Evolutionary conservation across 2,888 invertebrate genomes (phyloP).

Genomic region (Deilephila elpenor): DNA sequence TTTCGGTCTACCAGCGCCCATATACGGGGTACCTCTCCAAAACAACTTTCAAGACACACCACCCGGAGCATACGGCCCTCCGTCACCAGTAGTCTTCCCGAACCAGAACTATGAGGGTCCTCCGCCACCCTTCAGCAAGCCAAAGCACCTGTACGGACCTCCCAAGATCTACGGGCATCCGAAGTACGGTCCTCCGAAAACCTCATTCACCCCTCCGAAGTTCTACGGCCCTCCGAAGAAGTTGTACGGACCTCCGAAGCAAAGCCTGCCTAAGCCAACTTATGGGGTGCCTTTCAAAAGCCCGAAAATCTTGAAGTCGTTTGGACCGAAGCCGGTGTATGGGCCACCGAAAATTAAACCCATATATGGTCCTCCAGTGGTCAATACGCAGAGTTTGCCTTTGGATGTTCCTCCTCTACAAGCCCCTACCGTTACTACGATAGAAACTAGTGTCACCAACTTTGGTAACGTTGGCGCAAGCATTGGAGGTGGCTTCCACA

Average conservation of each 20-base stretch:
- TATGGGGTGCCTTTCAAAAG: slow-evolving; percentile 72
- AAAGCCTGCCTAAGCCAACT: slow-evolving; percentile 60
- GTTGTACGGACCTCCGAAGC: slow-evolving; percentile 63
- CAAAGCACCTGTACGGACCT: slow-evolving; percentile 74
- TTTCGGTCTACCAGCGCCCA: slow-evolving; percentile 77
- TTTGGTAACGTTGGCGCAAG: slow-evolving; percentile 20
- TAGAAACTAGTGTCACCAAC: slow-evolving; percentile 16
- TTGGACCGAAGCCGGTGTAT: slow-evolving; percentile 57
- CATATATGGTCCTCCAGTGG: slow-evolving; percentile 56
- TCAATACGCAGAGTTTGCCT: slow-evolving; percentile 55
- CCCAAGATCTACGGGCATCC: slow-evolving; percentile 73
- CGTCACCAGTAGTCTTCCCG: slow-evolving; percentile 76
- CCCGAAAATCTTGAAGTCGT: slow-evolving; percentile 17
- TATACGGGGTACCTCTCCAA: slow-evolving; percentile 84
- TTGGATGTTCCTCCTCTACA: slow-evolving; percentile 48
- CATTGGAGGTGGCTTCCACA: slow-evolving; percentile 10
- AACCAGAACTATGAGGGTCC: slow-evolving; percentile 78
- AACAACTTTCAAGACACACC: slow-evolving; percentile 60
- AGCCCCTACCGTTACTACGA: slow-evolving; percentile 40
- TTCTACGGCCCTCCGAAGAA: slow-evolving; percentile 77
- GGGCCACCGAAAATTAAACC: slow-evolving; percentile 58
- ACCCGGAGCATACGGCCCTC: slow-evolving; percentile 78
- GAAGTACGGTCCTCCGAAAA: slow-evolving; percentile 68
- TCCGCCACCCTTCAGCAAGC: slow-evolving; percentile 76
- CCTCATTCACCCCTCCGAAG: slow-evolving; percentile 57